Conservation (phyloP, 2,113 vertebrate species). For the Oophaga pumilio region DNA sequence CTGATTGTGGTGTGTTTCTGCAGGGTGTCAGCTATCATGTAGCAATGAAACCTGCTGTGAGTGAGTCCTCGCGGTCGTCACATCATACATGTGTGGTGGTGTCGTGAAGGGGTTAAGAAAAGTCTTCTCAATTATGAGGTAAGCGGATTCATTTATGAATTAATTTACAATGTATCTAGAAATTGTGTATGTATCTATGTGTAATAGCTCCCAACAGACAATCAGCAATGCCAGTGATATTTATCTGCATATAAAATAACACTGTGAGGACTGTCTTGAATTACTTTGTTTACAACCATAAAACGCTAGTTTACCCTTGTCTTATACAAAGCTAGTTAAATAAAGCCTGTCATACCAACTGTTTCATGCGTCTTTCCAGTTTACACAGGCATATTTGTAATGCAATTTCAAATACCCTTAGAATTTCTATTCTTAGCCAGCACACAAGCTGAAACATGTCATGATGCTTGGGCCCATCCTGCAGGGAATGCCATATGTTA, state of each 20-base stretch:
- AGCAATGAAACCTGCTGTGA: too few relatives aligned
- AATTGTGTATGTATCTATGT: neutral
- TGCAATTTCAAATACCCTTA: constrained; percentile 33
- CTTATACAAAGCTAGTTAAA: constrained; percentile 38
- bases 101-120: neutral
- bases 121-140: neutral
- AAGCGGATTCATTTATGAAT: neutral
- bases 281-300: constrained; percentile 23
- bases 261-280: neutral
- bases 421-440: constrained; percentile 36
- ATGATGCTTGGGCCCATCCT: constrained; percentile 29
- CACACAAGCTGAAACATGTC: constrained; percentile 37
- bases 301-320: constrained; percentile 19
- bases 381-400: constrained; percentile 41
- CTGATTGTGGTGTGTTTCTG: too few relatives aligned
- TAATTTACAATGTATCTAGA: neutral
- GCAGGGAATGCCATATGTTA: constrained; percentile 53
- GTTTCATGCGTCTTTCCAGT: constrained; percentile 24
- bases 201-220: constrained; percentile 1
- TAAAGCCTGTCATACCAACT: constrained; percentile 29
- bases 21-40: too few relatives aligned
- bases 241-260: constrained; percentile 3
- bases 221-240: neutral
- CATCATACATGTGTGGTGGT: too few relatives aligned
- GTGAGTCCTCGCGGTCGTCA: too few relatives aligned